Conservation (phyloP, 2,113 vertebrate species). For the Triplophysa tibetana region DNA sequence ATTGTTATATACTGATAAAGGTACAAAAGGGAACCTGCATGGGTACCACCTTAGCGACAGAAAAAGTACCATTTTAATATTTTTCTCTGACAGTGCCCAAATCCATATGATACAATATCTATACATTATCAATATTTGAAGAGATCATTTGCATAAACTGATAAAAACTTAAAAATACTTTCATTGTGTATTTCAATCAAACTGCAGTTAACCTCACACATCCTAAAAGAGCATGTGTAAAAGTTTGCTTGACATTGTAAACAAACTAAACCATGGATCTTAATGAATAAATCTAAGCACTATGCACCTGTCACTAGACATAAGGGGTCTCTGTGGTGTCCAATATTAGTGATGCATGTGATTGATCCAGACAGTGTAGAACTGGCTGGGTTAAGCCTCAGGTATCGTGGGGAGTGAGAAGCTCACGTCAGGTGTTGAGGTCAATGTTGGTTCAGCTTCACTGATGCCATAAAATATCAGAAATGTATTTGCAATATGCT, state of each 20-base stretch:
- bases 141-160: too few relatives aligned
- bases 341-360: slow-evolving; percentile 2
- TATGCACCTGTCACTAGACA: slow-evolving; percentile 31
- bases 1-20: too few relatives aligned
- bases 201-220: too few relatives aligned
- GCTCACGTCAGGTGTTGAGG: slow-evolving; percentile 4
- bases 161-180: too few relatives aligned
- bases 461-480: background rate
- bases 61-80: too few relatives aligned
- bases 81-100: too few relatives aligned
- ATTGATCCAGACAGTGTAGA: background rate
- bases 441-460: slow-evolving; percentile 20
- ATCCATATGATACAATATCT: too few relatives aligned
- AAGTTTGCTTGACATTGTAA: background rate
- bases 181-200: too few relatives aligned
- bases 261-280: background rate
- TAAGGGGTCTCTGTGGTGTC: slow-evolving; percentile 38
- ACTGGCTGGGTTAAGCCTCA: slow-evolving; percentile 18
- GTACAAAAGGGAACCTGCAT: too few relatives aligned
- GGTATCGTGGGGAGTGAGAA: slow-evolving; percentile 19
- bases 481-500: background rate
- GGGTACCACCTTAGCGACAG: too few relatives aligned
- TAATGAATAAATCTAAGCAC: slow-evolving; percentile 5
- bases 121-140: too few relatives aligned
- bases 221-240: background rate